These are phyloP conservation scores for Nysson spinosus DNA, from an alignment of 2,888 invertebrate genomes.

Conservation along the genomic window DNA sequence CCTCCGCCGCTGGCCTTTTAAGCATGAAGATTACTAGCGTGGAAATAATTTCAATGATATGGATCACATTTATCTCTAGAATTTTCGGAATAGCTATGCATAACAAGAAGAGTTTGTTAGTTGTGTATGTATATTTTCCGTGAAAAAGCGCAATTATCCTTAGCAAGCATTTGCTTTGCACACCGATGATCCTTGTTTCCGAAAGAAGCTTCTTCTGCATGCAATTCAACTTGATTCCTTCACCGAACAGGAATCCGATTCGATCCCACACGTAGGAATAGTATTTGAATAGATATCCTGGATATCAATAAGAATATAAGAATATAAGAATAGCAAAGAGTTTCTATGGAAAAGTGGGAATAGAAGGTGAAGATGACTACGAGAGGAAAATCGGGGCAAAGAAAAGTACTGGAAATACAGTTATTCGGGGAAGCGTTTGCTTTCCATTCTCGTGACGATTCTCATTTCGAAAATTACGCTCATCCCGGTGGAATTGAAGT, in stretches of 20 bases:
- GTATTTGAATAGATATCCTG: too few relatives aligned
- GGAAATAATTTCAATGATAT: constrained; percentile 30
- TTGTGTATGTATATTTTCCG: too few relatives aligned
- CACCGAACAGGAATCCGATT: background rate
- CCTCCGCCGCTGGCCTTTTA: constrained; percentile 9
- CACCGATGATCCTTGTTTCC: too few relatives aligned
- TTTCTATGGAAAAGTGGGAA: background rate
- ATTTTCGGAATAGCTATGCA: constrained; percentile 1
- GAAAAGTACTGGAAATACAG: constrained; percentile 14
- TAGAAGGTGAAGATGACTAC: background rate
- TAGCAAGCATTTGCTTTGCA: too few relatives aligned
- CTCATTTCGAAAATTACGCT: constrained; percentile 25
- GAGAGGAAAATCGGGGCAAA: constrained; percentile 13
- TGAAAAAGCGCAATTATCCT: too few relatives aligned
- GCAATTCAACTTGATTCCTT: too few relatives aligned
- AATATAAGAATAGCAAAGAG: too few relatives aligned
- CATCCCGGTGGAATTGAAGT: constrained; percentile 37
- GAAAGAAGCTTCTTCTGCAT: too few relatives aligned
- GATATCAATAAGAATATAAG: too few relatives aligned
- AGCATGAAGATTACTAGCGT: constrained; percentile 6
- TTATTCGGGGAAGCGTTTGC: constrained; percentile 11
- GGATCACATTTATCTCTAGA: constrained; percentile 17
- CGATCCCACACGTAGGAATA: too few relatives aligned
- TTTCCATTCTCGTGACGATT: constrained; percentile 12
- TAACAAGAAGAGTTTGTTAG: too few relatives aligned